These are phyloP conservation scores for Propithecus perrieri DNA, from an alignment of 2,797 vertebrate genomes.

Conservation along the genomic window DNA sequence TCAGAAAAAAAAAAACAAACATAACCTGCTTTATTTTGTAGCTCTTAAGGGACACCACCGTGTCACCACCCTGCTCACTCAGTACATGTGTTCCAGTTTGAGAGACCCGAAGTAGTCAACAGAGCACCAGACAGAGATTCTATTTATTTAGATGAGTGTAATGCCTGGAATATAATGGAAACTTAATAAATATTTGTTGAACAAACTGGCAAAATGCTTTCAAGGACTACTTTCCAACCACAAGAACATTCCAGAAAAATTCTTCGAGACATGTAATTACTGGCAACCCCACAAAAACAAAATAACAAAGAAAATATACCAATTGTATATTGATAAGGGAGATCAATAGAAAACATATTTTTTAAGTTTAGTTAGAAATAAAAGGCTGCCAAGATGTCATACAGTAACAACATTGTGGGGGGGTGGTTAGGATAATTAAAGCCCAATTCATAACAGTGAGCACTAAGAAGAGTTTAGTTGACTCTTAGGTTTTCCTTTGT, in stretches of 20 bases:
- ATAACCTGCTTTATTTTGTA: constrained; percentile 4
- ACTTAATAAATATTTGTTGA: constrained; percentile 15
- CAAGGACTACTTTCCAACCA: constrained; percentile 20
- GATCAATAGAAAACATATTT: neutral
- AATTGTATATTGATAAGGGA: constrained; percentile 32
- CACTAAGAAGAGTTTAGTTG: neutral
- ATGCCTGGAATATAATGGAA: neutral
- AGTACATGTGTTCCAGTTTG: neutral
- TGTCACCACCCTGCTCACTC: neutral
- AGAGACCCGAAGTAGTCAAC: neutral
- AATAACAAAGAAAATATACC: constrained; percentile 11
- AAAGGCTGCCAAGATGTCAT: constrained; percentile 19
- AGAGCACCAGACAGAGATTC: neutral
- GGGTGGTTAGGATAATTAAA: neutral
- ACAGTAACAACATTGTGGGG: neutral
- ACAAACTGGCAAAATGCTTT: constrained; percentile 33
- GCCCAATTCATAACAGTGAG: constrained; percentile 26
- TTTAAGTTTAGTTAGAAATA: neutral
- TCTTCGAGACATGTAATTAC: neutral
- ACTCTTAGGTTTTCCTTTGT: neutral
- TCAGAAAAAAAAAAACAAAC: neutral
- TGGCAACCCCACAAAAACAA: constrained; percentile 12
- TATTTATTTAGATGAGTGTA: constrained; percentile 10
- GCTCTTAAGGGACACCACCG: neutral
- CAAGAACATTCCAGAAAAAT: constrained; percentile 37